phyloP scores from a whole-genome alignment of 1,140 invertebrate genomes.

The Goniozus legneri region DNA sequence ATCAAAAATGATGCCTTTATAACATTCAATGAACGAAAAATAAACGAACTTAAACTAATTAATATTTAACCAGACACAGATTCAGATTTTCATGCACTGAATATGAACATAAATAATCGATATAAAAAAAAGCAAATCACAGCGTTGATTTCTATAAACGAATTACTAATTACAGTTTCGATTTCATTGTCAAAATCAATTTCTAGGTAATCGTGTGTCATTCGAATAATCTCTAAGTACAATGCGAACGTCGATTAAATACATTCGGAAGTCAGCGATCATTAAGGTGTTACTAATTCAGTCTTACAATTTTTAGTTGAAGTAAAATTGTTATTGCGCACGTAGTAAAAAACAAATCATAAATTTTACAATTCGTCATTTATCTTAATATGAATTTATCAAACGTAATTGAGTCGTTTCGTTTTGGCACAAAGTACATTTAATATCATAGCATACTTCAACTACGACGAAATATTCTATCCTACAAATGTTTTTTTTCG shows the following conservation, averaged over 20 bases:
- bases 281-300: slow-evolving; percentile 27
- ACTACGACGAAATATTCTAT: slow-evolving; percentile 35
- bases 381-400: too few relatives aligned
- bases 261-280: slow-evolving; percentile 29
- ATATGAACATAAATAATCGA: too few relatives aligned
- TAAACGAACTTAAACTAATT: too few relatives aligned
- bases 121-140: too few relatives aligned
- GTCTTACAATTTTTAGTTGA: slow-evolving; percentile 30
- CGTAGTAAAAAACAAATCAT: slow-evolving; percentile 21
- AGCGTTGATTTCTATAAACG: not conserved
- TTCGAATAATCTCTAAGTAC: slow-evolving; percentile 7
- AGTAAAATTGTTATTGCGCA: slow-evolving; percentile 13
- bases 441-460: slow-evolving; percentile 36
- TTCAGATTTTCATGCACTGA: too few relatives aligned
- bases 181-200: slow-evolving; percentile 13
- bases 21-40: too few relatives aligned
- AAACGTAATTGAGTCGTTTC: slow-evolving; percentile 26
- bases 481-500: slow-evolving; percentile 30
- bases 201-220: slow-evolving; percentile 21
- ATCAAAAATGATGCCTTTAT: too few relatives aligned
- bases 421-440: slow-evolving; percentile 47
- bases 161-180: too few relatives aligned
- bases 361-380: slow-evolving; percentile 10
- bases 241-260: slow-evolving; percentile 8
- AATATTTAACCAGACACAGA: too few relatives aligned